Evolutionary conservation across 2,888 invertebrate genomes (phyloP).

Genomic region (Acanthococcus lagerstroemiae): DNA sequence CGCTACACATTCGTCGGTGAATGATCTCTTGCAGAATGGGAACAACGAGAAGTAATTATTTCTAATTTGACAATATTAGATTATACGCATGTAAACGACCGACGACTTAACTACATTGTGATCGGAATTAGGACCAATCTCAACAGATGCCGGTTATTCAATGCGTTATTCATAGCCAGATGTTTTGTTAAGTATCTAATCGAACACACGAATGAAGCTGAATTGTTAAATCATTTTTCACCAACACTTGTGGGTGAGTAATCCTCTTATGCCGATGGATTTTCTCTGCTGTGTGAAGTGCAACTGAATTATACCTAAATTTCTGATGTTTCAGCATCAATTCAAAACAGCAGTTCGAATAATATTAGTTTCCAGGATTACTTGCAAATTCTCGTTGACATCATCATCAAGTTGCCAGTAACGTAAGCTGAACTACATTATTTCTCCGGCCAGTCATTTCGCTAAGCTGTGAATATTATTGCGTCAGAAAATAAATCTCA

Average conservation of each 20-base stretch:
- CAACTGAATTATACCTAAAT: background rate
- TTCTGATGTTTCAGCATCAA: conserved; percentile 20
- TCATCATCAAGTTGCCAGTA: conserved; percentile 72
- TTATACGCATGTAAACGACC: background rate
- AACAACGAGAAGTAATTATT: too few relatives aligned
- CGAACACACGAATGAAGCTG: conserved; percentile 81
- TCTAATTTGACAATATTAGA: background rate
- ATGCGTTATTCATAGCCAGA: conserved; percentile 81
- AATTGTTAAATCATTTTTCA: conserved; percentile 73
- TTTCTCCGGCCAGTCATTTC: too few relatives aligned
- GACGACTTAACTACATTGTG: background rate
- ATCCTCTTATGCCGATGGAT: background rate
- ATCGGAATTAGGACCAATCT: conserved; percentile 48
- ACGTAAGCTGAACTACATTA: conserved; percentile 50
- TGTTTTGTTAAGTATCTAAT: conserved; percentile 77
- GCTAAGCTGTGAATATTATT: too few relatives aligned
- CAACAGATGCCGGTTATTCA: conserved; percentile 89
- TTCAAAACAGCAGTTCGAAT: conserved; percentile 16
- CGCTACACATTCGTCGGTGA: conserved; percentile 1
- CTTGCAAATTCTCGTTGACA: conserved; percentile 55
- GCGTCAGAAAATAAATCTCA: too few relatives aligned
- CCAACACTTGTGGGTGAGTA: conserved; percentile 39
- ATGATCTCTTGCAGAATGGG: too few relatives aligned
- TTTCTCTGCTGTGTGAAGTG: background rate
- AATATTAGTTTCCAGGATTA: conserved; percentile 33